Base-by-base conservation (phyloP, 2,888 invertebrate species). In the Drosophila peninsularis region DNA sequence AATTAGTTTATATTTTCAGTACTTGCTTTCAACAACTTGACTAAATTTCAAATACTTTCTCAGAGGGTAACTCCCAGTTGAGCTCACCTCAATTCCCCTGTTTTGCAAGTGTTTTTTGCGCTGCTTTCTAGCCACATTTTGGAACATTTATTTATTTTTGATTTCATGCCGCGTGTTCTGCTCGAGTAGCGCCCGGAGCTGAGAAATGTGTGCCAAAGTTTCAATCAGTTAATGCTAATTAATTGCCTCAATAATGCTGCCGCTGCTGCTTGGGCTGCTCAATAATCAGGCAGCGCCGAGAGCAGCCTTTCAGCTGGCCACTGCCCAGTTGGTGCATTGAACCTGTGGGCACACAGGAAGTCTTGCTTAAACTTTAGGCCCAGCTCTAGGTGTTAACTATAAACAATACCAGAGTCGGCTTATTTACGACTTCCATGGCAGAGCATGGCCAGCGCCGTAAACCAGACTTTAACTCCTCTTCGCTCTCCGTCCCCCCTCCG, bases 351-450 rank as follows among this genome's bases (percentile, higher is more conserved):
- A 53, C 72, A 71, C 72, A 71, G 70, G 69, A 68, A 71, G 82
- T 71, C 68, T 81, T 58, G 64, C 53, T 78, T 65, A 64, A 63
- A 60, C 57, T 71, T 67, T 63, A 62, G 65, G 72, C 68, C 65
- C 75, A 52, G 24, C 56, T 82, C 69, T 80, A 86, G 83, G 83
- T 84, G 83, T 88, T 88, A 86, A 80, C 88, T 82, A 83, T 88
- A 83, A 88, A 85, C 86, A 77, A 88, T 82, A 85, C 72, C 41
- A 66, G 49, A 60, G 65, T 54, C 34, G 62, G 52, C 44, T 65
- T 88, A 86, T 84, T 84, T 88, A 84, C 71, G 80, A 88, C 87
- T 80, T 85, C 80, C 85, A 80, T 34, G 54, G 47, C 52, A 17
- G n/a, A n/a, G n/a, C n/a, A n/a, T n/a, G n/a, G n/a, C n/a, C n/a